A percentile compares a stretch with the other conserved stretches of the same genome.
These are phyloP conservation scores for Solenopsis fugax DNA, from an alignment of 1,140 invertebrate genomes.

Conservation along the genomic window DNA sequence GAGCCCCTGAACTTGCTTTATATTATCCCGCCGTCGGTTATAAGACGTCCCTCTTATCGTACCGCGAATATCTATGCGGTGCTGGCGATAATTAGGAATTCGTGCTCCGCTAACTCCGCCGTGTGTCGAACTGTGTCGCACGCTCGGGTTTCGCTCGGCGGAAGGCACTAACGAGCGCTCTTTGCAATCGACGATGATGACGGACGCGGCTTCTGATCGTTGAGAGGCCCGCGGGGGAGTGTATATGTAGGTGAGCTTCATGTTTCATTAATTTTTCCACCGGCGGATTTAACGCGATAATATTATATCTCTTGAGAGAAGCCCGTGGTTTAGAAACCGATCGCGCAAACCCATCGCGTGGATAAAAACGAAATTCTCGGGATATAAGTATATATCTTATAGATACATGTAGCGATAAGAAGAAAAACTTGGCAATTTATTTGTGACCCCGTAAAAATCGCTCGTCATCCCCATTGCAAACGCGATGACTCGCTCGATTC, in stretches of 20 bases:
- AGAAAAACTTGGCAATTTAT: slow-evolving; percentile 6
- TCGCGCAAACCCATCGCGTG: not conserved
- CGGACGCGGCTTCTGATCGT: not conserved
- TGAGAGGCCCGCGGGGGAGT: not conserved
- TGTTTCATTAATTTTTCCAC: slow-evolving; percentile 3
- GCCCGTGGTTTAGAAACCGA: not conserved
- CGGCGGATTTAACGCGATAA: not conserved
- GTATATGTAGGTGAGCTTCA: slow-evolving; percentile 3
- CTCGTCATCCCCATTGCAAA: slow-evolving; percentile 3
- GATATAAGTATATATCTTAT: not conserved
- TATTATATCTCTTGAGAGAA: not conserved
- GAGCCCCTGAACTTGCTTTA: slow-evolving; percentile 64
- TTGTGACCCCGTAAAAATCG: not conserved
- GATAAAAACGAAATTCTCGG: not conserved
- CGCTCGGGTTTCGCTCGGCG: slow-evolving; percentile 48
- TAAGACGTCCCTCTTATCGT: slow-evolving; percentile 66
- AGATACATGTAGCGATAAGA: not conserved
- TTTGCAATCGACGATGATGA: slow-evolving; percentile 6
- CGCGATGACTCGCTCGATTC: slow-evolving; percentile 36
- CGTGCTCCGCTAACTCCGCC: slow-evolving; percentile 51
- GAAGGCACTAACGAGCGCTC: slow-evolving; percentile 37
- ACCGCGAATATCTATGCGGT: slow-evolving; percentile 68
- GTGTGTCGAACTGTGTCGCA: slow-evolving; percentile 34
- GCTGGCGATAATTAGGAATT: slow-evolving; percentile 72
- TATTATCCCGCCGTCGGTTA: slow-evolving; percentile 48